Evolutionary conservation across 2,888 invertebrate species (phyloP).

Genomic region (Scaptomyza flava): DNA sequence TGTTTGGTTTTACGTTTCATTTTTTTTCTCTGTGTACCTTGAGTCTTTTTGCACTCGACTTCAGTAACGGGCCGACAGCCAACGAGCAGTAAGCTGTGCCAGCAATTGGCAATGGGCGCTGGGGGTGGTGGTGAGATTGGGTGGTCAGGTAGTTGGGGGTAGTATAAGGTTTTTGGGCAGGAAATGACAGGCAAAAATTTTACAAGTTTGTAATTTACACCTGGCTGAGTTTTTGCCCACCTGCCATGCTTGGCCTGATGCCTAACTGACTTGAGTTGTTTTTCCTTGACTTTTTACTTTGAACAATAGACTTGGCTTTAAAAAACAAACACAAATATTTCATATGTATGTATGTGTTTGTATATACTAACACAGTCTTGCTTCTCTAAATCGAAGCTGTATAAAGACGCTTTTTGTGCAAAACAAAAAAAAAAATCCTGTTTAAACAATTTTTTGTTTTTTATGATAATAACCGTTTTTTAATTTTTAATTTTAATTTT

Average conservation of each 20-base stretch:
- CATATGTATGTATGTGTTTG: not conserved
- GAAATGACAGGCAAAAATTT: conserved; percentile 71
- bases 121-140: not conserved
- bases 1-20: too few relatives aligned
- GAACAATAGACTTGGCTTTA: conserved; percentile 26
- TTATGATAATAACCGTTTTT: too few relatives aligned
- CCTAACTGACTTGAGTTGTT: conserved; percentile 5
- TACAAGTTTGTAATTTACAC: conserved; percentile 77
- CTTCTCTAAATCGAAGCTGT: not conserved
- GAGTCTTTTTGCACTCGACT: conserved; percentile 32
- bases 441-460: too few relatives aligned
- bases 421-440: not conserved
- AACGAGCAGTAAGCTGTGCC: conserved; percentile 33
- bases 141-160: not conserved
- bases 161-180: conserved; percentile 16
- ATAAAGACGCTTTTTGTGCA: not conserved
- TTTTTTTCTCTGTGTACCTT: too few relatives aligned
- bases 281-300: conserved; percentile 8
- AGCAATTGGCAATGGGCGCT: not conserved
- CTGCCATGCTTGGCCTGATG: conserved; percentile 25
- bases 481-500: too few relatives aligned
- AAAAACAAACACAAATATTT: conserved; percentile 1
- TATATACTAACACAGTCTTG: not conserved
- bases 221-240: conserved; percentile 63
- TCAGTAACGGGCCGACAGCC: conserved; percentile 32